These are phyloP conservation scores for Saccostrea glomerata DNA, from an alignment of 1,140 invertebrate genomes.

Conservation along the genomic window DNA sequence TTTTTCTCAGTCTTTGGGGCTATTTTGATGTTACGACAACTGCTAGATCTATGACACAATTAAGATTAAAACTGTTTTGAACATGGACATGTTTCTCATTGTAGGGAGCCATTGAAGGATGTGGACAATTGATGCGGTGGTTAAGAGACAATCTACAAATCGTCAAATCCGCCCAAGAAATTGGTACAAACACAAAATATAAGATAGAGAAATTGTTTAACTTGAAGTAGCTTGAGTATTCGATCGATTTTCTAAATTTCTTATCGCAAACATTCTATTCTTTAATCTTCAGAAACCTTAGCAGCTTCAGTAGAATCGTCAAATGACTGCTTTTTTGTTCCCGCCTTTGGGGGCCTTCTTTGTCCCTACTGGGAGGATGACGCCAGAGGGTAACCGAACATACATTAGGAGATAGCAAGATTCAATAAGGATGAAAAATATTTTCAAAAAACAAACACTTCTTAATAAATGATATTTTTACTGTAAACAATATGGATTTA, in stretches of 20 bases:
- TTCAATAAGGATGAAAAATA: background rate
- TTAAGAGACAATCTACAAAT: constrained; percentile 90
- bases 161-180: constrained; percentile 85
- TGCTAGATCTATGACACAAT: background rate
- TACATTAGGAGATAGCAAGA: too few species aligned
- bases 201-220: background rate
- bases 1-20: background rate
- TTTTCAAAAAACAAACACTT: too few species aligned
- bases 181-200: constrained; percentile 74
- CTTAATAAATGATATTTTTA: background rate
- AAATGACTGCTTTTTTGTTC: constrained; percentile 94
- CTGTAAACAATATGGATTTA: background rate
- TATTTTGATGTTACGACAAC: too few species aligned
- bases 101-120: constrained; percentile 93
- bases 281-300: constrained; percentile 82
- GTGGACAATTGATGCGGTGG: constrained; percentile 92
- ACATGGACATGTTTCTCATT: background rate
- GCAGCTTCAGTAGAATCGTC: constrained; percentile 86
- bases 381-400: constrained; percentile 84
- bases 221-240: background rate
- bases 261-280: background rate
- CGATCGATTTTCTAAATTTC: background rate
- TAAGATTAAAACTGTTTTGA: background rate
- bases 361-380: constrained; percentile 95
- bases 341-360: constrained; percentile 92